Percentiles rank a stretch among this genome's conserved stretches.
Conservation (phyloP, 2,113 vertebrate genomes). For the Erinaceus europaeus region DNA sequence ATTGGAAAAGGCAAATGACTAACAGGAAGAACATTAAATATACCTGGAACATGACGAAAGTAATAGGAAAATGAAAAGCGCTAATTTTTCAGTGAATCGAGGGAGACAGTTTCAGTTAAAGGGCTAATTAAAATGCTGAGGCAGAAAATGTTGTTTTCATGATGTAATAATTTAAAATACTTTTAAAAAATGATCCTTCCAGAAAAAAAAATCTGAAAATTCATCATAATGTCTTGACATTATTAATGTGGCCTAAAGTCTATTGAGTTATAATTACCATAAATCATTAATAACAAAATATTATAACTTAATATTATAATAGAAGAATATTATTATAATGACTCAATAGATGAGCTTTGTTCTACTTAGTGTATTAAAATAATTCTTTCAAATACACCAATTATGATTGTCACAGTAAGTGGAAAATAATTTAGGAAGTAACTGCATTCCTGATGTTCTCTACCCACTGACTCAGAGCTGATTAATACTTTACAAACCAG, state of each 20-base stretch:
- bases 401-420: slow-evolving; percentile 64
- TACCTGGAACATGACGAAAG: slow-evolving; percentile 42
- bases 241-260: slow-evolving; percentile 16
- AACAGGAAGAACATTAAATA: slow-evolving; percentile 46
- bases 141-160: slow-evolving; percentile 8
- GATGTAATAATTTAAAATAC: neutral
- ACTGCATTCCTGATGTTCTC: slow-evolving; percentile 30
- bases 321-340: slow-evolving; percentile 56
- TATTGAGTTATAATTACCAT: slow-evolving; percentile 32
- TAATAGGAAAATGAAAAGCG: slow-evolving; percentile 32
- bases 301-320: slow-evolving; percentile 56
- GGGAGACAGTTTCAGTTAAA: slow-evolving; percentile 18
- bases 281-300: slow-evolving; percentile 56
- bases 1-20: slow-evolving; percentile 59
- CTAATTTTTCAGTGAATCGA: neutral
- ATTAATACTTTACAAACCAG: slow-evolving; percentile 70
- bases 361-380: slow-evolving; percentile 55
- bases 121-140: slow-evolving; percentile 49
- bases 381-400: slow-evolving; percentile 52
- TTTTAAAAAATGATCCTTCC: slow-evolving; percentile 28
- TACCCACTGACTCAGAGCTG: slow-evolving; percentile 66
- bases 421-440: slow-evolving; percentile 69
- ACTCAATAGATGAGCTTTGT: slow-evolving; percentile 28
- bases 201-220: slow-evolving; percentile 27
- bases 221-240: neutral